Evolutionary conservation across 1,140 invertebrate genomes (phyloP).

Genomic region (Zophobas atratus): DNA sequence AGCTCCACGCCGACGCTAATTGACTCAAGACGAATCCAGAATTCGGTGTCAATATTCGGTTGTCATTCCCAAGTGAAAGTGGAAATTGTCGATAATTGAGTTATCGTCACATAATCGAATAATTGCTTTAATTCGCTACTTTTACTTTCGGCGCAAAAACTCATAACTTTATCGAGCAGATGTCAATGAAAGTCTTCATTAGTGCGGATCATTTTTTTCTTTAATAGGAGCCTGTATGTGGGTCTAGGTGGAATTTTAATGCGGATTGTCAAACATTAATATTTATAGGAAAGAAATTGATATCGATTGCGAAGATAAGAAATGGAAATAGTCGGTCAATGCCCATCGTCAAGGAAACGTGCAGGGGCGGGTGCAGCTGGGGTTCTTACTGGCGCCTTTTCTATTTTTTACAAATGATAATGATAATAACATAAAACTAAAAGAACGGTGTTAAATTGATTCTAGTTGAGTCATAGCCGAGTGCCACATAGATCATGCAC

Average conservation of each 20-base stretch:
- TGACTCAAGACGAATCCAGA: background rate
- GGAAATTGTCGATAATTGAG: conserved; percentile 11
- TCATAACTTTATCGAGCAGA: too few relatives aligned
- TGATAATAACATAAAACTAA: too few relatives aligned
- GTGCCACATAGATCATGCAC: too few relatives aligned
- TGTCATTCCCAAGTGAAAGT: background rate
- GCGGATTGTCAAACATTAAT: background rate
- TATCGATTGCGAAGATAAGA: background rate
- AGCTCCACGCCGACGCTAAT: conserved; percentile 6
- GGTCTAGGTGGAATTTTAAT: background rate
- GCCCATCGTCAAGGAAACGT: background rate
- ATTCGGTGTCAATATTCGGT: background rate
- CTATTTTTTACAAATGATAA: too few relatives aligned
- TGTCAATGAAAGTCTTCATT: too few relatives aligned
- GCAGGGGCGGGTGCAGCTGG: background rate
- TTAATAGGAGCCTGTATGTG: background rate
- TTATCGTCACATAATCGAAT: conserved; percentile 5
- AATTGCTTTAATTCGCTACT: background rate
- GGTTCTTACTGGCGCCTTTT: too few relatives aligned
- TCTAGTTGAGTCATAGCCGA: too few relatives aligned
- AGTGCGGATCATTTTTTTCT: background rate
- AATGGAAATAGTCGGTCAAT: background rate
- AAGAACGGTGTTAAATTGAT: too few relatives aligned
- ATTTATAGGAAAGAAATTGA: background rate
- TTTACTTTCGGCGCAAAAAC: conserved; percentile 4